Conservation (phyloP, 2,113 vertebrate species). For the Labeo catla region DNA sequence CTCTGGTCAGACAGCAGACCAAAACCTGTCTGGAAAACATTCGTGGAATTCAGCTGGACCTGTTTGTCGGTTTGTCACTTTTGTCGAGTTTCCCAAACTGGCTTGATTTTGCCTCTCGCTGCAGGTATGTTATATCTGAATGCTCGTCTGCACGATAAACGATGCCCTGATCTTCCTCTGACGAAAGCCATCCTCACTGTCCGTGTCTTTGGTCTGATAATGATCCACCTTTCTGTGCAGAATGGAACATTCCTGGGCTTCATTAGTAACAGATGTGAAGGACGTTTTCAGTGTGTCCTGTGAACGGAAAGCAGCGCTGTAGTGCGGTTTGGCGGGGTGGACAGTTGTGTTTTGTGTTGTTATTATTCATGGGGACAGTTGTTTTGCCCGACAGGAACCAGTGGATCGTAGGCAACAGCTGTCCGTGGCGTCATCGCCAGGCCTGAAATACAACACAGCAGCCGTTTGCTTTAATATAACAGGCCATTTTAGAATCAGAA, state of each 20-base stretch:
- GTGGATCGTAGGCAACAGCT: conserved; percentile 1
- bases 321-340: not conserved
- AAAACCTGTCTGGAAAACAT: conserved; percentile 36
- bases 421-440: not conserved
- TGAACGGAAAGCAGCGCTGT: not conserved
- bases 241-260: conserved; percentile 76
- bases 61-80: conserved; percentile 10
- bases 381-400: not conserved
- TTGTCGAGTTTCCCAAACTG: not conserved
- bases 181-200: not conserved
- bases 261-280: conserved; percentile 80
- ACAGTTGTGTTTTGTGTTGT: not conserved
- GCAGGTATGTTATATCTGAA: not conserved
- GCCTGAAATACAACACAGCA: not conserved
- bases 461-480: not conserved
- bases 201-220: conserved; percentile 1
- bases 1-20: not conserved
- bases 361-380: not conserved
- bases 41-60: conserved; percentile 13
- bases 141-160: not conserved
- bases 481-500: too few species aligned
- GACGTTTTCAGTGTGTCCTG: conserved; percentile 56
- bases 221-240: conserved; percentile 53
- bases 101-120: not conserved
- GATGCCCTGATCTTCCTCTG: not conserved